Base-by-base conservation (phyloP, 2,113 vertebrate genomes). In the Sporophila hypoxantha region DNA sequence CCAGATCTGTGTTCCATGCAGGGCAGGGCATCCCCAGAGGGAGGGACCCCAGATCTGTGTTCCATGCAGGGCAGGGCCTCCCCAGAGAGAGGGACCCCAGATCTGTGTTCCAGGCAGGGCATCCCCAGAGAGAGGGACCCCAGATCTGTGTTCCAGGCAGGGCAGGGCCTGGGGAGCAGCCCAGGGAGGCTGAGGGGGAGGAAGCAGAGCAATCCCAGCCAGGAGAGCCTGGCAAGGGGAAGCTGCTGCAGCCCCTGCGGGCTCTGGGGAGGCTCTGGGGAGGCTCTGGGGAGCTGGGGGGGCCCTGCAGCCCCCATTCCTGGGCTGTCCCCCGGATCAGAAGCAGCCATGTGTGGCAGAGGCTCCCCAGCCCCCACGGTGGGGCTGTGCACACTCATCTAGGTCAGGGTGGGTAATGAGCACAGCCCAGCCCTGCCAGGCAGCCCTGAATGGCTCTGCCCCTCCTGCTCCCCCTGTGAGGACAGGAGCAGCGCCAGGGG, bases 121-220 rank as follows among this genome's bases (percentile, higher is more conserved):
- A 36, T 36, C 36, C 36, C 36, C 36, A 36, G 36, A 37, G 37
- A 10, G 10, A 26, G 66, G 41, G 18, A 57, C 0, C 12, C 39
- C 2, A 0, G 41, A n/a, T 12, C 22, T 50, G 36, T 3, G 3
- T 10, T 16, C 66, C 85, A 5, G 0, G 1, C 57, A 55, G 34
- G 69, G 66, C 44, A 53, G 47, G 14, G 4, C 36, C 49, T 22
- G 66, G 6, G 2, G 2, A 26, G 7, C 66, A 62, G 59, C 64
- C 41, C 0, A 8, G 36, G 9, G 18, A 11, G 55, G 32, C 77
- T 39, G 47, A 41, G 23, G 69, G 65, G 69, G 61, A 93, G 87
- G 87, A 91, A 88, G 47, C 13, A 70, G 53, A 88, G 77, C 66
- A 94, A 95, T 71, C 89, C 87, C 91, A 77, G 61, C 20, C 4